A percentile compares a stretch with the other conserved stretches of the same genome.
Evolutionary conservation across 2,797 vertebrate species (phyloP).

Genomic region (Hyperoplus immaculatus): DNA sequence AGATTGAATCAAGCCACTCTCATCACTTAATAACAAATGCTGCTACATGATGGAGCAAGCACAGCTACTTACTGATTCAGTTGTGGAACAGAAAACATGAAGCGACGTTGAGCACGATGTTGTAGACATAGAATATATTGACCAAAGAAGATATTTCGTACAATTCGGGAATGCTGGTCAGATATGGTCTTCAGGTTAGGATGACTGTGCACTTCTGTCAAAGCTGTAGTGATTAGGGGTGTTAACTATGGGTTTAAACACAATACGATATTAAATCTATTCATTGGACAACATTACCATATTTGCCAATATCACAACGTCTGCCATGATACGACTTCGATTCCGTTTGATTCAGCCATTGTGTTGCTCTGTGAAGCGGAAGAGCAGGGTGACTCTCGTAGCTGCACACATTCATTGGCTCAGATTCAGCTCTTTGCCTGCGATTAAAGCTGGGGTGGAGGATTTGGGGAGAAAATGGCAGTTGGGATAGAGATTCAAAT

Average conservation of each 20-base stretch:
- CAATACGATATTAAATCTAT: no score
- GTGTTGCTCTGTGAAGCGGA: slow-evolving; percentile 30
- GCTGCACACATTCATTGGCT: slow-evolving; percentile 24
- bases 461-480: no score
- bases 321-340: no score
- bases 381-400: slow-evolving; percentile 18
- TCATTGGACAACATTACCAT: no score
- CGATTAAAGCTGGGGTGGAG: background rate
- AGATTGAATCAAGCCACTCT: background rate
- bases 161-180: slow-evolving; percentile 33
- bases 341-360: background rate
- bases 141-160: background rate
- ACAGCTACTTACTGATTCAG: background rate
- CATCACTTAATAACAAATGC: background rate
- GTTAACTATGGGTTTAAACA: no score
- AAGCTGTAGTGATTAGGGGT: slow-evolving; percentile 43
- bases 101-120: background rate
- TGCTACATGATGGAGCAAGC: slow-evolving; percentile 1
- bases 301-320: no score
- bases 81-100: slow-evolving; percentile 21
- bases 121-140: background rate
- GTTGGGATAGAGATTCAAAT: no score
- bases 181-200: slow-evolving; percentile 44
- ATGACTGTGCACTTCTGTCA: slow-evolving; percentile 62
- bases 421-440: slow-evolving; percentile 39